Evolutionary conservation across 1,140 invertebrate genomes (phyloP).

Genomic region (Schlechtendalia chinensis): DNA sequence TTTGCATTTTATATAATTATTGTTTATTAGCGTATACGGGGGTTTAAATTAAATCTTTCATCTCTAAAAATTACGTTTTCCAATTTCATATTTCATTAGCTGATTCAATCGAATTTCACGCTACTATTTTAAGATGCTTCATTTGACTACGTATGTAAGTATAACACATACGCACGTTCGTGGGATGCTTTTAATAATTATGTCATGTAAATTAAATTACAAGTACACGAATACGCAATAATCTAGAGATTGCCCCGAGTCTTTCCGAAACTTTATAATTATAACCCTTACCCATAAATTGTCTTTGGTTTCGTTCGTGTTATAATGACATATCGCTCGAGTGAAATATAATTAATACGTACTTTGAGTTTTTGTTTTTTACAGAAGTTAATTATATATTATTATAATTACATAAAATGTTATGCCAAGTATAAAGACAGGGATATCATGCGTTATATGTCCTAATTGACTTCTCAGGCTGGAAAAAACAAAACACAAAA

Average conservation of each 20-base stretch:
- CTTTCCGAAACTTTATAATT: background rate
- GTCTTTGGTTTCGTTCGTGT: background rate
- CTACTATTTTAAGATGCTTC: background rate
- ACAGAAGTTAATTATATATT: background rate
- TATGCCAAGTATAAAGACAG: too few relatives aligned
- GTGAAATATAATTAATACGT: background rate
- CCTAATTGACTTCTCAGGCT: too few relatives aligned
- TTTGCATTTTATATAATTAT: background rate
- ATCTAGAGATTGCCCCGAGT: background rate
- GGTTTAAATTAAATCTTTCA: background rate
- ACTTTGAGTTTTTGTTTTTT: background rate
- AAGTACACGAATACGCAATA: background rate
- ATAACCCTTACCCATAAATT: background rate
- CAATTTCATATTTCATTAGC: background rate
- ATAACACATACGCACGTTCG: too few relatives aligned
- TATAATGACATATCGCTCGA: background rate
- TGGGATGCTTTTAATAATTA: background rate
- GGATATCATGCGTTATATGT: too few relatives aligned
- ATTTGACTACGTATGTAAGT: background rate
- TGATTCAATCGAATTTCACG: background rate
- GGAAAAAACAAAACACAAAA: too few relatives aligned
- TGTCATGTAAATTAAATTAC: background rate
- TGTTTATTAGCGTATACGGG: background rate
- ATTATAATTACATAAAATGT: background rate
- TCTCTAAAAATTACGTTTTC: background rate